Conservation (phyloP, 1,140 invertebrate species). For the Bombus ignitus region DNA sequence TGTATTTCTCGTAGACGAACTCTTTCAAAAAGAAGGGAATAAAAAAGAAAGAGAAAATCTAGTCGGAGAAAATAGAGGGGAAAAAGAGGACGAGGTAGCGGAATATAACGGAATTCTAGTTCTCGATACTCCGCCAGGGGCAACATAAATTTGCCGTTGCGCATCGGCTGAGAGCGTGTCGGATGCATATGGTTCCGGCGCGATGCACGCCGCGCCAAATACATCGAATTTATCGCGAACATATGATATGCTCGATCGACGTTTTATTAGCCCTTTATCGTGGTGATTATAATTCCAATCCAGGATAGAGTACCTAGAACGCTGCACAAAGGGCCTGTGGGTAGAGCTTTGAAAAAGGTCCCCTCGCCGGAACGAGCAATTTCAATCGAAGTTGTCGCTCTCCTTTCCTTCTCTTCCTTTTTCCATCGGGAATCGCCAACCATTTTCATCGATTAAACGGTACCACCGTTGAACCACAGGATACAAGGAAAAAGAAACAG, state of each 20-base stretch:
- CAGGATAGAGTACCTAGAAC: background rate
- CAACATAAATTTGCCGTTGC: background rate
- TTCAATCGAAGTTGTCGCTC: background rate
- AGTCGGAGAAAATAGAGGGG: background rate
- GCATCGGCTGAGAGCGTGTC: background rate
- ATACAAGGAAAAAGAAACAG: background rate
- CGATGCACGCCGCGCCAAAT: background rate
- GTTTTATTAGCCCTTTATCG: conserved; percentile 28
- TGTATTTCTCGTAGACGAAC: background rate
- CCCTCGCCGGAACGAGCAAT: background rate
- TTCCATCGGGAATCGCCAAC: background rate
- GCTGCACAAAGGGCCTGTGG: background rate
- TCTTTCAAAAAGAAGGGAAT: background rate
- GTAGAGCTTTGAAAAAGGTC: conserved; percentile 3
- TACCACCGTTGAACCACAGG: too few relatives aligned
- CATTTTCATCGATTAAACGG: conserved; percentile 4
- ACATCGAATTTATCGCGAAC: conserved; percentile 24
- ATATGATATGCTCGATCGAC: conserved; percentile 29
- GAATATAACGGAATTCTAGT: background rate
- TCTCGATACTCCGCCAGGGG: background rate
- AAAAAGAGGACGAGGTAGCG: background rate
- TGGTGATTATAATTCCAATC: conserved; percentile 13
- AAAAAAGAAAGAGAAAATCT: background rate
- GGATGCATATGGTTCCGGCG: background rate
- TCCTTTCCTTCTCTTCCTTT: too few relatives aligned